These are phyloP conservation scores for Trilocha varians DNA, from an alignment of 2,888 invertebrate genomes.

Conservation along the genomic window DNA sequence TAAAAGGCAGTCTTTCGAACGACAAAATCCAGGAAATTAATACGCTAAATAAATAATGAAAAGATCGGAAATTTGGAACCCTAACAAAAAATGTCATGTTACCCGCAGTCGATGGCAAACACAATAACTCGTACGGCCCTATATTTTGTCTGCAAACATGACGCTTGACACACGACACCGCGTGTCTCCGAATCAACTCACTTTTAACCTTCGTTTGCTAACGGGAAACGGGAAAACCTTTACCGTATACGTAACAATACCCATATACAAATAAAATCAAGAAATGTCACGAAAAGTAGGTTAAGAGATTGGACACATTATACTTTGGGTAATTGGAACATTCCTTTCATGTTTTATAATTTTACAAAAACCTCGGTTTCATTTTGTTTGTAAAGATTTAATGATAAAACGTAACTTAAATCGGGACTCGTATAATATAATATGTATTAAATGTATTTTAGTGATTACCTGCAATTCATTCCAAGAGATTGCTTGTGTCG, in stretches of 20 bases:
- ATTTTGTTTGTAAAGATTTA: too few species aligned
- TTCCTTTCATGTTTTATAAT: neutral
- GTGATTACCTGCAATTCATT: too few species aligned
- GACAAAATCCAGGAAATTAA: neutral
- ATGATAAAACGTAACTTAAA: too few species aligned
- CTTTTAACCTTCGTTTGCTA: constrained; percentile 17
- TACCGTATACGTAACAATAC: constrained; percentile 1
- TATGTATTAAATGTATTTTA: too few species aligned
- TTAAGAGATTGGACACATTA: neutral
- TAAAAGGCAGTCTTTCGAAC: neutral
- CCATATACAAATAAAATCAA: neutral
- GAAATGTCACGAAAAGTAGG: neutral
- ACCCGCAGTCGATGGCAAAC: constrained; percentile 10
- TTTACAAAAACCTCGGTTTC: neutral
- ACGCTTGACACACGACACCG: constrained; percentile 21
- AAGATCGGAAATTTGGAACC: constrained; percentile 15
- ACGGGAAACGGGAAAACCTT: constrained; percentile 9
- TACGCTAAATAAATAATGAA: constrained; percentile 8
- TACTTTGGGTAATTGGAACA: neutral
- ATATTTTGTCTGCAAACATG: constrained; percentile 25
- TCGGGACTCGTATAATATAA: too few species aligned
- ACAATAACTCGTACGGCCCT: constrained; percentile 18
- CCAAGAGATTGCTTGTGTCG: too few species aligned
- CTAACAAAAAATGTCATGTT: constrained; percentile 11
- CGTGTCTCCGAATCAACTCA: constrained; percentile 25